Evolutionary conservation across 2,797 vertebrate species (phyloP), one percentile per base, ranked within the genome.

Genomic region (Cephalopachus bancanus): DNA sequence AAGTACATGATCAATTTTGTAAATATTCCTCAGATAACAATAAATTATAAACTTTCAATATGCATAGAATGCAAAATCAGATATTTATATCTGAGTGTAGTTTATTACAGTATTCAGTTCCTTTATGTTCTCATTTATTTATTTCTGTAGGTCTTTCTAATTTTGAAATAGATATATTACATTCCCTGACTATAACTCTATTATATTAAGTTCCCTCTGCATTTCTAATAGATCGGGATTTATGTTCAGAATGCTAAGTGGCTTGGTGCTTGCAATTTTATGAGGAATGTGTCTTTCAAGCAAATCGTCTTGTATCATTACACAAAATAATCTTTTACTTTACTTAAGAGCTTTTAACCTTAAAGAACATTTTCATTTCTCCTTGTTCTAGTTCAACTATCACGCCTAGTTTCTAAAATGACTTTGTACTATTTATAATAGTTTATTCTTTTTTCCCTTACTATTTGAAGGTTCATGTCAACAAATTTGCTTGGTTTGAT

Each of bases 121-220:
- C 65, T 95, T 19, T 69, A 75, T 94, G 51, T 85, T 89, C 22
- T 91, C 26, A 79, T 49, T 94, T 80, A 89, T 89, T 96, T 96
- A 92, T 83, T 83, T 91, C 24, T 92, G n/a, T 37, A 94, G 24
- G 64, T 1, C 15, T 85, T 94, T 75, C 11, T 86, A 97, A 89
- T 91, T 95, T 44, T 75, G 10, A 78, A 86, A 91, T 91, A 91
- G 83, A 95, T 60, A 84, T 26, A 75, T 89, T 86, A 30, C 28
- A 57, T 57, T 62, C 17, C n/a, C 28, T 64, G 7, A 51, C 12
- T 75, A 89, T 55, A 28, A 85, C 71, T 95, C 64, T 78, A 57
- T 91, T 93, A 87, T 83, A 80, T 64, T 59, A 95, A 79, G 22
- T 71, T 83, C 10, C 51, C 26, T 5, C 19, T 65, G 33, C 28